Evolutionary conservation across 1,140 invertebrate species (phyloP).

Genomic region (Apis mellifera): Amel_HAv3.1 CM009934.2:6696501-6697000

Average conservation of each 20-base stretch:
- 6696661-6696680: constrained; percentile 5
- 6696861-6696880: too few relatives aligned
- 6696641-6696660: constrained; percentile 24
- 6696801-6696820: not conserved
- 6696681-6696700: constrained; percentile 23
- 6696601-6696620: constrained; percentile 21
- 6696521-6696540: not conserved
- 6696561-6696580: not conserved
- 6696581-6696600: not conserved
- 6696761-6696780: not conserved
- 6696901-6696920: too few relatives aligned
- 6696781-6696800: not conserved
- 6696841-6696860: too few relatives aligned
- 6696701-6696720: not conserved
- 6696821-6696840: not conserved
- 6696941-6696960: too few relatives aligned
- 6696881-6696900: too few relatives aligned
- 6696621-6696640: constrained; percentile 54
- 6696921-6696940: too few relatives aligned
- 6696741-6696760: not conserved
- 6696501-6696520: not conserved
- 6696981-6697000: too few relatives aligned
- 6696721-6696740: not conserved
- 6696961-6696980: too few relatives aligned
- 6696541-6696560: not conserved